Percentiles rank a stretch among this genome's conserved stretches.
Conservation (phyloP, 2,888 invertebrate genomes). For the Byasa hedistus region DNA sequence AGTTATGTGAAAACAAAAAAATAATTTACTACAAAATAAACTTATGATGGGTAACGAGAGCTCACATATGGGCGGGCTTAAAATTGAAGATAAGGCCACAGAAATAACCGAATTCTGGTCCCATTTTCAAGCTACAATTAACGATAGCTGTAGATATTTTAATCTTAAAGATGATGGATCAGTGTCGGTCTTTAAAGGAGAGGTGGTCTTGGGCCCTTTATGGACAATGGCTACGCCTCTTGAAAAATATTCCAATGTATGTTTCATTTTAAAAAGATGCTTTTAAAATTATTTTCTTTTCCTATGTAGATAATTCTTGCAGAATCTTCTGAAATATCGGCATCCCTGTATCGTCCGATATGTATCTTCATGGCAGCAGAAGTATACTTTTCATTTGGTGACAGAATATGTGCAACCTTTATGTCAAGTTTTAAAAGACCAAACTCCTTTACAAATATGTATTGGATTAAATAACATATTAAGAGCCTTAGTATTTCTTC, state of each 20-base stretch:
- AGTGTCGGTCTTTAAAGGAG: conserved; percentile 88
- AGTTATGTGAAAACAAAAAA: background rate
- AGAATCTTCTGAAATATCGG: conserved; percentile 92
- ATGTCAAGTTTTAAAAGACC: conserved; percentile 81
- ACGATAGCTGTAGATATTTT: conserved; percentile 77
- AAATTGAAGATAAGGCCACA: conserved; percentile 86
- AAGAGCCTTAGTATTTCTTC: conserved; percentile 89
- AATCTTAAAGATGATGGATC: conserved; percentile 78
- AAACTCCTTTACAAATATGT: conserved; percentile 89
- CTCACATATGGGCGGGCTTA: conserved; percentile 85
- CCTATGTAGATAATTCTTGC: conserved; percentile 45
- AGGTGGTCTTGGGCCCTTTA: conserved; percentile 82
- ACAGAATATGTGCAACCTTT: conserved; percentile 91
- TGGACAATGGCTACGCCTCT: conserved; percentile 84
- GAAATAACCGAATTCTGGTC: conserved; percentile 90
- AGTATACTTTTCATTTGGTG: conserved; percentile 86
- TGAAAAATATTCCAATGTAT: conserved; percentile 88
- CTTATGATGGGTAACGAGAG: conserved; percentile 88
- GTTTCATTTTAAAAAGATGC: conserved; percentile 34
- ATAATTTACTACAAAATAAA: background rate
- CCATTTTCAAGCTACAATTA: conserved; percentile 82
- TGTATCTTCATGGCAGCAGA: conserved; percentile 88
- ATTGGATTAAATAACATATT: conserved; percentile 90
- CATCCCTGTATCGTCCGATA: conserved; percentile 93
- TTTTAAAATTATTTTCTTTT: background rate